These are phyloP conservation scores for Enteromius anoplus DNA, from an alignment of 2,797 vertebrate genomes.

Conservation along the genomic window DNA sequence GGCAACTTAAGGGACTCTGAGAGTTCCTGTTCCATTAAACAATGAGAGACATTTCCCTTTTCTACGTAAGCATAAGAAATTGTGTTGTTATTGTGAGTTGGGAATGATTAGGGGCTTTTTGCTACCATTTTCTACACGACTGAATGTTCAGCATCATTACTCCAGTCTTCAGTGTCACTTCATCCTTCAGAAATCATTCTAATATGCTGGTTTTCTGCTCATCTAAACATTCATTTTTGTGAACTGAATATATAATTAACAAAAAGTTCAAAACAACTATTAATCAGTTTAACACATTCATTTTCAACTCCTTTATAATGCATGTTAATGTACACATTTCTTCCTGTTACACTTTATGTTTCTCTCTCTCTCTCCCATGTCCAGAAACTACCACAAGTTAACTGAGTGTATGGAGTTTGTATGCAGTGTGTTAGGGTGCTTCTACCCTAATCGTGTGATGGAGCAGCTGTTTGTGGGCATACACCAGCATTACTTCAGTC, in stretches of 20 bases:
- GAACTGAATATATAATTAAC: no score
- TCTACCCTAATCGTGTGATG: conserved; percentile 68
- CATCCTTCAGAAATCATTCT: no score
- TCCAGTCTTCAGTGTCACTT: no score
- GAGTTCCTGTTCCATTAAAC: background rate
- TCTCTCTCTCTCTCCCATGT: background rate
- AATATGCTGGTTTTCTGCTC: no score
- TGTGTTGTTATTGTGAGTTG: background rate
- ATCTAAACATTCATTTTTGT: no score
- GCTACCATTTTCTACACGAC: background rate
- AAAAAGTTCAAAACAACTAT: no score
- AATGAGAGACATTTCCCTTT: conserved; percentile 40
- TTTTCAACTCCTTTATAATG: background rate
- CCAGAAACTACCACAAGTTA: conserved; percentile 67
- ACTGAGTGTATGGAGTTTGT: background rate
- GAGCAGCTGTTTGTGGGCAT: conserved; percentile 68
- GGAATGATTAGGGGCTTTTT: background rate
- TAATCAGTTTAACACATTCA: no score
- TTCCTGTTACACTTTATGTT: background rate
- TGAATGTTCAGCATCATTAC: no score
- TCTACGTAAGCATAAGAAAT: conserved; percentile 9
- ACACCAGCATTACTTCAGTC: conserved; percentile 69
- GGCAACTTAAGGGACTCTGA: background rate
- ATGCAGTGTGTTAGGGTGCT: rapidly evolving
- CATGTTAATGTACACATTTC: background rate